Conservation (phyloP, 2,888 invertebrate genomes). For the Xanthia icteritia region DNA sequence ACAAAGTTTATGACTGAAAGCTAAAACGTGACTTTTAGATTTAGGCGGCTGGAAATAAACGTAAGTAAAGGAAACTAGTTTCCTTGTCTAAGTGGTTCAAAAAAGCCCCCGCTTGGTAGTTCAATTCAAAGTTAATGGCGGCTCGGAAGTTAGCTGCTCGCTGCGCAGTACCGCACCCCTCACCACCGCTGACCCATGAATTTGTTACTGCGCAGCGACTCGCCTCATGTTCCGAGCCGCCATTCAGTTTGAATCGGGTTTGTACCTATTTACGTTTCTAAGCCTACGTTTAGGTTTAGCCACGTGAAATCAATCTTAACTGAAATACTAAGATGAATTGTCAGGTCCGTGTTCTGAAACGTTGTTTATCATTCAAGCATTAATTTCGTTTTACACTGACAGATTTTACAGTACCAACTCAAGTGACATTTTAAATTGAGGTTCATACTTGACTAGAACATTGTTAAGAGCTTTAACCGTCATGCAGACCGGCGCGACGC, state of each 20-base stretch:
- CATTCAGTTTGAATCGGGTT: too few species aligned
- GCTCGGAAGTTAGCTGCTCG: too few species aligned
- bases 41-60: background rate
- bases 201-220: too few species aligned
- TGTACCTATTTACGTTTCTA: conserved; percentile 9
- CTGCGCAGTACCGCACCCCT: too few species aligned
- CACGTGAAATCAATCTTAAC: background rate
- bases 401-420: too few species aligned
- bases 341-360: background rate
- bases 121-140: too few species aligned
- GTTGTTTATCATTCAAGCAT: background rate
- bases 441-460: background rate
- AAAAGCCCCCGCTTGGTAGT: background rate
- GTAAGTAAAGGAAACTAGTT: background rate
- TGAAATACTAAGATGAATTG: conserved; percentile 13
- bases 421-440: background rate
- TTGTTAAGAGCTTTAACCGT: background rate
- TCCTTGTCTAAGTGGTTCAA: background rate
- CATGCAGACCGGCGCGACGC: too few species aligned
- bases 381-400: background rate
- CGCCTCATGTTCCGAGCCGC: too few species aligned
- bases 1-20: background rate
- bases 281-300: background rate
- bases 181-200: too few species aligned
- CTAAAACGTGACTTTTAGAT: background rate